These are phyloP conservation scores for Drosophila cracens DNA, from an alignment of 2,888 invertebrate genomes.

Conservation along the genomic window DNA sequence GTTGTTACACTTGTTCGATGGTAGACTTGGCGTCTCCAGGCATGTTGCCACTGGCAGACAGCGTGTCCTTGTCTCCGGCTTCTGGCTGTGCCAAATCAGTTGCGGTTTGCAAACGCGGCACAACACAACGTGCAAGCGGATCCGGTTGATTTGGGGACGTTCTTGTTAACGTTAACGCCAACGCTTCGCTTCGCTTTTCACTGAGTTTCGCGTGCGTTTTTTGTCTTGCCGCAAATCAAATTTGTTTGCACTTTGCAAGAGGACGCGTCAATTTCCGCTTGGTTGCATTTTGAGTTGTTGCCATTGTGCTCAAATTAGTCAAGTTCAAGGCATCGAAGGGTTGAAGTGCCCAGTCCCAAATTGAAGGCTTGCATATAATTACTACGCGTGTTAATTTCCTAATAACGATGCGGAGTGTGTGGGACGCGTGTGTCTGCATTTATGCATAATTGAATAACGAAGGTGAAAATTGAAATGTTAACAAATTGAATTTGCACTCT, in stretches of 20 bases:
- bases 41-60: constrained; percentile 59
- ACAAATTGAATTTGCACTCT: constrained; percentile 74
- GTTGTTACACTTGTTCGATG: constrained; percentile 54
- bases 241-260: constrained; percentile 47
- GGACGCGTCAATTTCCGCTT: constrained; percentile 70
- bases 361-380: constrained; percentile 48
- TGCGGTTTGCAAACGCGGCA: constrained; percentile 82
- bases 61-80: constrained; percentile 53
- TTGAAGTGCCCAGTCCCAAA: constrained; percentile 7
- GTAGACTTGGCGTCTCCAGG: constrained; percentile 65
- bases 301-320: constrained; percentile 46
- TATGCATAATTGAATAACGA: constrained; percentile 76
- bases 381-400: constrained; percentile 48
- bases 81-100: constrained; percentile 69
- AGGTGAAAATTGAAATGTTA: constrained; percentile 79
- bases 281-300: constrained; percentile 61
- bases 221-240: constrained; percentile 29
- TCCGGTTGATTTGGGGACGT: constrained; percentile 5
- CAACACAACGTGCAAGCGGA: constrained; percentile 72
- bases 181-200: constrained; percentile 14
- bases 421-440: constrained; percentile 37
- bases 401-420: constrained; percentile 50
- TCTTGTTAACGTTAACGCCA: constrained; percentile 7
- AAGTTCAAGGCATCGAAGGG: constrained; percentile 54
- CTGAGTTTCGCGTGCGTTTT: constrained; percentile 39